Conservation (phyloP, 2,888 invertebrate genomes). For the Notodonta ziczac region DNA sequence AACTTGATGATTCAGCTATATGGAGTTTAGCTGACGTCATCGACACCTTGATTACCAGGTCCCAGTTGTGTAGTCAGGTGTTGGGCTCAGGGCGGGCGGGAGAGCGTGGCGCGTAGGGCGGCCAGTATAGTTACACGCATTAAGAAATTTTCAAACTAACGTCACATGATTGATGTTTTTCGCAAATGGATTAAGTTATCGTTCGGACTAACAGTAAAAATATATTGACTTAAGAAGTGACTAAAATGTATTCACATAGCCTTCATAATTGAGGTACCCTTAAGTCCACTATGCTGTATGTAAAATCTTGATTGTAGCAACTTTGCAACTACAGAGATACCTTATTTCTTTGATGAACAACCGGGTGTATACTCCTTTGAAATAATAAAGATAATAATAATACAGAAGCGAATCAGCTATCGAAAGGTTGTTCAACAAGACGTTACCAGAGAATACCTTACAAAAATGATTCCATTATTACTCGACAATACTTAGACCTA, state of each 20-base stretch:
- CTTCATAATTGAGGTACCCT: no score
- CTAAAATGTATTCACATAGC: no score
- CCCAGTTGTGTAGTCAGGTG: conserved; percentile 6
- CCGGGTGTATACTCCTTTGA: no score
- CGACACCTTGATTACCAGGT: conserved; percentile 8
- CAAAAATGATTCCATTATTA: background rate
- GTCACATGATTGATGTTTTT: background rate
- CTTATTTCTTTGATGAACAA: no score
- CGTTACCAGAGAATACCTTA: background rate
- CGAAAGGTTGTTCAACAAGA: background rate
- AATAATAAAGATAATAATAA: no score
- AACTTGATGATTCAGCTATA: conserved; percentile 18
- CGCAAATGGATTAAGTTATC: background rate
- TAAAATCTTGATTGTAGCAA: no score
- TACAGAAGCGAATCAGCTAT: no score
- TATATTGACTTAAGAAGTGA: background rate
- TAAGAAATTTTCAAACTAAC: background rate
- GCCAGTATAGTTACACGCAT: background rate
- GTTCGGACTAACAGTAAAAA: background rate
- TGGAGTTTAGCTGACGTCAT: conserved; percentile 11
- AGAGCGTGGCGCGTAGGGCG: background rate
- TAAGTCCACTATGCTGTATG: no score
- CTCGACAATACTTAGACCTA: conserved; percentile 2
- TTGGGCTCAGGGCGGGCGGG: background rate
- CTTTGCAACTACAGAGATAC: no score